A percentile compares a stretch with the other conserved stretches of the same genome.
Conservation (phyloP, 1,140 invertebrate genomes). For the Panagrolaimus sp. region DNA sequence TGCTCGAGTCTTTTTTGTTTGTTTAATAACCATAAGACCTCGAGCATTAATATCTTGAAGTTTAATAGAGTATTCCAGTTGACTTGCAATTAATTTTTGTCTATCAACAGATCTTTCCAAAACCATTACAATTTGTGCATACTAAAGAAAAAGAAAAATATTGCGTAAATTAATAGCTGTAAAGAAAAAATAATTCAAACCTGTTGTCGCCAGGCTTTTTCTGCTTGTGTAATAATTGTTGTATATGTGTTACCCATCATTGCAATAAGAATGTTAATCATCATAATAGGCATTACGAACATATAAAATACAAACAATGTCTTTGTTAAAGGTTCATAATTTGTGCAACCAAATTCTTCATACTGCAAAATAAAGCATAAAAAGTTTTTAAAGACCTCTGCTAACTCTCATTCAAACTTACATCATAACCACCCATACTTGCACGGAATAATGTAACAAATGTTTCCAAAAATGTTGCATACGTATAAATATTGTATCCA, state of each 20-base stretch:
- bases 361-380: conserved; percentile 68
- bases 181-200: conserved; percentile 60
- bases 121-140: conserved; percentile 95
- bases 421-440: conserved; percentile 92
- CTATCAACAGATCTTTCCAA: conserved; percentile 83
- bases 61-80: conserved; percentile 89
- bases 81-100: conserved; percentile 77
- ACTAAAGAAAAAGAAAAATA: conserved; percentile 67
- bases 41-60: conserved; percentile 68
- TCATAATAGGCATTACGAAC: conserved; percentile 87
- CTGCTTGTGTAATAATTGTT: conserved; percentile 85
- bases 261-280: conserved; percentile 64
- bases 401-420: conserved; percentile 67
- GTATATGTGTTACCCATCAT: conserved; percentile 65
- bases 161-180: too few species aligned
- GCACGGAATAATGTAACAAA: conserved; percentile 97
- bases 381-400: conserved; percentile 21
- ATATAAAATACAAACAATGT: conserved; percentile 92
- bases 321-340: conserved; percentile 82
- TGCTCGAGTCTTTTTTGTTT: conserved; percentile 86
- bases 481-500: conserved; percentile 72
- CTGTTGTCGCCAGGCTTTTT: conserved; percentile 97
- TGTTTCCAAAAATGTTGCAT: conserved; percentile 69
- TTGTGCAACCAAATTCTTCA: conserved; percentile 76
- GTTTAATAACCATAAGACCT: conserved; percentile 95